Evolutionary conservation across 2,888 invertebrate genomes (phyloP).

Genomic region (Luperina nickerlii): DNA sequence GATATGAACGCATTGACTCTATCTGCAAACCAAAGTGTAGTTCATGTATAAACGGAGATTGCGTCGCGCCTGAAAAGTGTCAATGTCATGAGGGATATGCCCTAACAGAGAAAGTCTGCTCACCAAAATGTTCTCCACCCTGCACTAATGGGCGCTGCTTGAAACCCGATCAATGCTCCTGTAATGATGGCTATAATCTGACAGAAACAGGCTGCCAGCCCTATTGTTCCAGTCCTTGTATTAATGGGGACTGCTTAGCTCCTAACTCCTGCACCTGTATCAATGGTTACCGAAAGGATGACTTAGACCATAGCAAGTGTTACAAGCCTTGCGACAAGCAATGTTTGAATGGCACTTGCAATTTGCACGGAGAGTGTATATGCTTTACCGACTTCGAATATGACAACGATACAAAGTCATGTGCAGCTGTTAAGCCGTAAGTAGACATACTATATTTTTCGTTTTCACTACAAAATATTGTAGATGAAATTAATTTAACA

Average conservation of each 20-base stretch:
- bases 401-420: constrained; percentile 65
- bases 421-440: constrained; percentile 70
- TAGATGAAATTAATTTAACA: neutral
- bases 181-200: constrained; percentile 66
- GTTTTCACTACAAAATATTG: neutral
- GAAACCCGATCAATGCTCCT: constrained; percentile 70
- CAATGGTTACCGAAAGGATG: constrained; percentile 64
- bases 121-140: constrained; percentile 67
- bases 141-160: constrained; percentile 72
- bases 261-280: constrained; percentile 76
- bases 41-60: constrained; percentile 62
- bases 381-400: constrained; percentile 71
- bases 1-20: constrained; percentile 22
- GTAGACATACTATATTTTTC: constrained; percentile 55
- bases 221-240: constrained; percentile 49
- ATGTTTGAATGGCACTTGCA: constrained; percentile 74
- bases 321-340: constrained; percentile 69
- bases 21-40: constrained; percentile 39
- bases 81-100: constrained; percentile 53
- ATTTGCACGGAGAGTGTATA: constrained; percentile 69
- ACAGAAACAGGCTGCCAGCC: constrained; percentile 55
- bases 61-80: constrained; percentile 58
- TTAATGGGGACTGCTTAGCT: constrained; percentile 75
- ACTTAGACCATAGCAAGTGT: constrained; percentile 65
- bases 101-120: constrained; percentile 52